Evolutionary conservation across 2,888 invertebrate genomes (phyloP).

Genomic region (Ornithoptera alexandrae): DNA sequence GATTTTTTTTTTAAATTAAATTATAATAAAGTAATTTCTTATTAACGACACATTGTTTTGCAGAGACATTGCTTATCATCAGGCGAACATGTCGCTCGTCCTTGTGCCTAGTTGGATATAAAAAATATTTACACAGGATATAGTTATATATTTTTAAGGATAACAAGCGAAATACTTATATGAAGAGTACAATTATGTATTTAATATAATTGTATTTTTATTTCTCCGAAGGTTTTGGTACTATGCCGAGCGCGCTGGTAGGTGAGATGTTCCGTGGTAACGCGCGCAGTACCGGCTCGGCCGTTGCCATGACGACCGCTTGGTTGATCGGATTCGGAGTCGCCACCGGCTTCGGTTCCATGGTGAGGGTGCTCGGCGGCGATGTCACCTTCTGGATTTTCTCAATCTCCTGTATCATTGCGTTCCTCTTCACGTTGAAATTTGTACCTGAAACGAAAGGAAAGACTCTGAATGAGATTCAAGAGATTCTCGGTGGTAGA

Average conservation of each 20-base stretch:
- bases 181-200: too few relatives aligned
- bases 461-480: constrained; percentile 47
- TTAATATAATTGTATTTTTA: too few relatives aligned
- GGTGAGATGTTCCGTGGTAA: constrained; percentile 51
- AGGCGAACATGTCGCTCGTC: too few relatives aligned
- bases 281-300: constrained; percentile 47
- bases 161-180: too few relatives aligned
- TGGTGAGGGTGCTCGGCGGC: constrained; percentile 43
- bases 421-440: constrained; percentile 44
- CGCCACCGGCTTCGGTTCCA: constrained; percentile 43
- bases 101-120: too few relatives aligned
- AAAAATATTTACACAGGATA: too few relatives aligned
- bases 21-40: too few relatives aligned
- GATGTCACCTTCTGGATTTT: constrained; percentile 49
- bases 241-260: constrained; percentile 47
- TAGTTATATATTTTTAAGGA: too few relatives aligned
- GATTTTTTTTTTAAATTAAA: too few relatives aligned
- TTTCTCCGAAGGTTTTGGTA: constrained; percentile 44
- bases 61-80: too few relatives aligned
- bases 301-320: constrained; percentile 47
- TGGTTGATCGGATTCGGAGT: constrained; percentile 51
- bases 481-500: constrained; percentile 39
- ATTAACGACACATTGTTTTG: too few relatives aligned
- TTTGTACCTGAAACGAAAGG: constrained; percentile 53
- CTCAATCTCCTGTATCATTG: constrained; percentile 40